Evolutionary conservation across 1,140 invertebrate species (phyloP), one percentile per base, ranked within the genome.

Genomic region (Harpegnathos saltator): DNA sequence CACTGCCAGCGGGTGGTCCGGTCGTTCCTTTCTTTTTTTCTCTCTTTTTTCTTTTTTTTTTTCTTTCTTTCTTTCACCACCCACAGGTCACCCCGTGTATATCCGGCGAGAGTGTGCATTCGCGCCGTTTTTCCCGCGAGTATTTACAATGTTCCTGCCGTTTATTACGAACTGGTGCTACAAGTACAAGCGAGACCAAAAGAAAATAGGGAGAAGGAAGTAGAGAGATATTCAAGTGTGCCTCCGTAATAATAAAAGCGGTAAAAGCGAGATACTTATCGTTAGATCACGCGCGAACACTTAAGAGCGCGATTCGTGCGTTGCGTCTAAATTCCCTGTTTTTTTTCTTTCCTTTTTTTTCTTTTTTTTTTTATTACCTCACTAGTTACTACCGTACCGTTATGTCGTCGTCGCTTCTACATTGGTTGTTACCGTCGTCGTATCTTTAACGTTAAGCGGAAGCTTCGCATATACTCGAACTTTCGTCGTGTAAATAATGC

Each of bases 171-270:
- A 58, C 22, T 68, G 50, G 11, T 68, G 63, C 29, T 78, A 38
- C 15, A 48, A 58, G 50, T 77, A 38, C 29, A 78, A 78, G 63
- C 1, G 19, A 56, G 52, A 68, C 29, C 50, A 68, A 78, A 56
- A 69, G 38, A 44, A 44, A 44, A 33, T 33, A 33, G 38, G 1
- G 29, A 3, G 5, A 44, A 44, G 3, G 7, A 44, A 44, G 38
- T 7, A 11, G 11, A 44, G 11, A 44, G 1, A 9, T 44, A 44
- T 44, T 44, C 38, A 69, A 63, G 29, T 56, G 74, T 56, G 74
- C 29, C 74, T 58, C 33, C 44, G 38, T 44, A 44, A 44, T 44
- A 44, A 44, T 44, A 44, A 44, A 7, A 44, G 14, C n/a, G 38
- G 19, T 29, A 58, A 68, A 56, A 26, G n/a, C 29, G 29, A 78